phyloP scores from a whole-genome alignment of 2,113 vertebrate genomes.

The Hiodon tergisus region DNA sequence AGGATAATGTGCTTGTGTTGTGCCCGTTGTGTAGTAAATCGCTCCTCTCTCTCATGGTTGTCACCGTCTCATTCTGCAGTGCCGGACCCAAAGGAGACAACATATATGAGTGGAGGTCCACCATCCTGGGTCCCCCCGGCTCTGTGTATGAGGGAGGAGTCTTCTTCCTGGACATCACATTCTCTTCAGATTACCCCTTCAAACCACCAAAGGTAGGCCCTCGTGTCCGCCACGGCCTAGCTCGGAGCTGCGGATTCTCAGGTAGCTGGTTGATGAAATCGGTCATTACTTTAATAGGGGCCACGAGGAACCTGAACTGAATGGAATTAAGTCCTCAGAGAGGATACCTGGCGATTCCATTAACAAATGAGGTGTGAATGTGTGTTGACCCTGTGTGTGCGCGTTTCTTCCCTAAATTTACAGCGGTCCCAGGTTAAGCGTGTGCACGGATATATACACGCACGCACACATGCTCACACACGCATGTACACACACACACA shows the following conservation, averaged over 20 bases:
- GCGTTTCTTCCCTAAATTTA: too few relatives aligned
- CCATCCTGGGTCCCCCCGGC: conserved; percentile 84
- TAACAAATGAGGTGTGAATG: not conserved
- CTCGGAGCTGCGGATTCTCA: not conserved
- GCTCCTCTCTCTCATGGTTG: too few relatives aligned
- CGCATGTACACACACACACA: too few relatives aligned
- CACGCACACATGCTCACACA: too few relatives aligned
- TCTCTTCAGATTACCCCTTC: conserved; percentile 84
- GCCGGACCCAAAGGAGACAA: conserved; percentile 87
- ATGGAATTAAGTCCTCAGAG: not conserved
- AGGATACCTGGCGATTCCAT: not conserved
- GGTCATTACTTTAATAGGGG: not conserved
- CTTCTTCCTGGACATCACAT: conserved; percentile 84
- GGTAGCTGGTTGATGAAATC: not conserved
- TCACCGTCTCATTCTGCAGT: conserved; percentile 46
- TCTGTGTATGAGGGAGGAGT: conserved; percentile 83
- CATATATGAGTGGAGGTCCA: conserved; percentile 88
- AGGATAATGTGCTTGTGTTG: too few relatives aligned
- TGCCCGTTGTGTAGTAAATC: too few relatives aligned
- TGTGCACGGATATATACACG: not conserved
- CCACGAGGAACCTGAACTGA: not conserved
- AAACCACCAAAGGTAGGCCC: conserved; percentile 82
- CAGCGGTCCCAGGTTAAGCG: not conserved
- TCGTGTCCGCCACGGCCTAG: too few relatives aligned
- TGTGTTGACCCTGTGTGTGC: not conserved